Base-by-base conservation (phyloP, 2,888 invertebrate genomes). In the Tenthredo notha region DNA sequence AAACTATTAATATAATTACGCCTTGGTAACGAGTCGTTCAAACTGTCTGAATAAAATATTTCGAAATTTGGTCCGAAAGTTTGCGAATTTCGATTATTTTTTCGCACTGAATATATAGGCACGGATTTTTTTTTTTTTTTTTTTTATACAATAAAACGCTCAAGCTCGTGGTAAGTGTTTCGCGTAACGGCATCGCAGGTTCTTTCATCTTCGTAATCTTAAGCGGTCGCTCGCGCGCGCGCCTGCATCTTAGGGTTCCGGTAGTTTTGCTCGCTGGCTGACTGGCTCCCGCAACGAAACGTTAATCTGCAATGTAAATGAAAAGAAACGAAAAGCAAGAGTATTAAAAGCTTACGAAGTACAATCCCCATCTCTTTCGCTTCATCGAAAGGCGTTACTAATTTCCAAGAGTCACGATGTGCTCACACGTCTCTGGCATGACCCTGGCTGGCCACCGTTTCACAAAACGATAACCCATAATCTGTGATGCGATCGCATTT, bases 281-380 rank as follows among this genome's bases (percentile, higher is more conserved):
- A 1, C 29, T 7, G 74, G 43, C 40, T 74, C 74, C 21, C 77
- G 77, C 54, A 80, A 80, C 80, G 61, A 80, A 80, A 80, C 80
- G 80, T 80, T 80, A 65, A 80, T 61, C 61, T 61, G 61, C 61
- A 80, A 80, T 50, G 58, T 80, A 58, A 80, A 80, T 80, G 61
- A 61, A 61, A 80, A 37, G 37, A 61, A 80, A 80, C 12, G 4
- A 67, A 33, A 15, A 75, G 40, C 25, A 80, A 61, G 18, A 61
- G 80, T n/a, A 43, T 65, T 80, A 40, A 80, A 80, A 80, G n/a
- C 47, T 80, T n/a, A 80, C 80, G 80, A 80, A 80, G 37, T 61
- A 65, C 58, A 37, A 43, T n/a, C 50, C 47, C 50, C 33, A 12
- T 54, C 29, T 77, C 47, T 29, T 33, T 40, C 47, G 18, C 43